Percentiles rank a stretch among this genome's conserved stretches.
Evolutionary conservation across 1,140 invertebrate genomes (phyloP).

Genomic region (Musca domestica): DNA sequence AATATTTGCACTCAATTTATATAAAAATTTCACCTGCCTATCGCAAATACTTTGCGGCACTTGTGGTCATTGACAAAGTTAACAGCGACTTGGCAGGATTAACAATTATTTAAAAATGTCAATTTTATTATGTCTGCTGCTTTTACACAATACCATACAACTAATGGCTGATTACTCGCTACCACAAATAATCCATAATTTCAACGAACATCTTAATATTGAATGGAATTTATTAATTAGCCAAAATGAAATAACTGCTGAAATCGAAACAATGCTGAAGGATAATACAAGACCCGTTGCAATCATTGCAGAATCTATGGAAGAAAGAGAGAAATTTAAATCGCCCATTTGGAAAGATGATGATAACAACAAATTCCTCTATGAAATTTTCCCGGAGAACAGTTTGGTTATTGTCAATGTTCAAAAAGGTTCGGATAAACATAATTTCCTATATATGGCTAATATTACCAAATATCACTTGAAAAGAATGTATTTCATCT

Average conservation of each 20-base stretch:
- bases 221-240: slow-evolving; percentile 8
- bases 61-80: too few species aligned
- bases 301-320: background rate
- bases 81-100: too few species aligned
- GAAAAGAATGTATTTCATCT: background rate
- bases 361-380: background rate
- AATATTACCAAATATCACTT: background rate
- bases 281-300: background rate
- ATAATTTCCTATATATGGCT: background rate
- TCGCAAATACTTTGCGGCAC: too few species aligned
- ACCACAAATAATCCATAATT: background rate
- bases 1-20: too few species aligned
- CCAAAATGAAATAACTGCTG: too few species aligned
- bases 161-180: too few species aligned
- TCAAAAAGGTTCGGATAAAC: background rate
- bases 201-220: background rate
- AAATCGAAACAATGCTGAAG: background rate
- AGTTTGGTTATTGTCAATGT: background rate
- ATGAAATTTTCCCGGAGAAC: background rate
- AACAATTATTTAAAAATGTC: background rate
- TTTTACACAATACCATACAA: too few species aligned
- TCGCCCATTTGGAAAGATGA: too few species aligned
- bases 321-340: background rate
- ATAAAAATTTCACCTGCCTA: too few species aligned
- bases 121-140: too few species aligned